These are phyloP conservation scores for Athene cunicularia DNA, from an alignment of 2,113 vertebrate species.

Conservation along the genomic window DNA sequence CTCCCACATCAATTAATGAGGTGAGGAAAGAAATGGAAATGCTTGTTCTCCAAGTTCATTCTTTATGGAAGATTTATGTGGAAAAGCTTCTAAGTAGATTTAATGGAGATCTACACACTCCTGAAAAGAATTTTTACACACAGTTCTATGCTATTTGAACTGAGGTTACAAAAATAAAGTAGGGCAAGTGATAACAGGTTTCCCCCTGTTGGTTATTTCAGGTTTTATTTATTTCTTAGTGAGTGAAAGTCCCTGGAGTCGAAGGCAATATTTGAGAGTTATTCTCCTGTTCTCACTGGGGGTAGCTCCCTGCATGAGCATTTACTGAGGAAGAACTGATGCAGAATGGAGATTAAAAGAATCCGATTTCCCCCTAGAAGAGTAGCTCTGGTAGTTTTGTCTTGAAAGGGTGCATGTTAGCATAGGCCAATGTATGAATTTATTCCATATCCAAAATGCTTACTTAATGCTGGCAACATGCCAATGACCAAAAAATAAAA, in stretches of 20 bases:
- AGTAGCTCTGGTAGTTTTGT: neutral
- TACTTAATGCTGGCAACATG: neutral
- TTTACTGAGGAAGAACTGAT: neutral
- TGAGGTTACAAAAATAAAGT: neutral
- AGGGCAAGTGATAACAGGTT: neutral
- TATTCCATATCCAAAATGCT: neutral
- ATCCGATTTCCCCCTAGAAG: neutral
- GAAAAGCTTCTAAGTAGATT: neutral
- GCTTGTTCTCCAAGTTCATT: neutral
- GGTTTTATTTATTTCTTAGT: neutral
- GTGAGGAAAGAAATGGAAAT: slow-evolving; percentile 16
- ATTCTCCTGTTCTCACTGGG: accelerated
- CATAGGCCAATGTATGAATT: neutral
- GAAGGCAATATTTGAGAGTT: neutral
- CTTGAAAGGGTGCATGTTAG: neutral
- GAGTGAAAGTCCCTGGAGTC: neutral
- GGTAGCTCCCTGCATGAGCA: neutral
- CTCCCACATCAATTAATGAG: slow-evolving; percentile 3
- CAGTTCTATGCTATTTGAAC: neutral
- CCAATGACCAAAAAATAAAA: neutral
- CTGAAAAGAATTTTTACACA: neutral
- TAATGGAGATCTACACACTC: neutral
- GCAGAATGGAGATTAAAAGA: neutral
- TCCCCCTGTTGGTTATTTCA: neutral
- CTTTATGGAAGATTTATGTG: neutral